phyloP scores from a whole-genome alignment of 2,888 invertebrate genomes.

The Caenorhabditis panamensis region DNA sequence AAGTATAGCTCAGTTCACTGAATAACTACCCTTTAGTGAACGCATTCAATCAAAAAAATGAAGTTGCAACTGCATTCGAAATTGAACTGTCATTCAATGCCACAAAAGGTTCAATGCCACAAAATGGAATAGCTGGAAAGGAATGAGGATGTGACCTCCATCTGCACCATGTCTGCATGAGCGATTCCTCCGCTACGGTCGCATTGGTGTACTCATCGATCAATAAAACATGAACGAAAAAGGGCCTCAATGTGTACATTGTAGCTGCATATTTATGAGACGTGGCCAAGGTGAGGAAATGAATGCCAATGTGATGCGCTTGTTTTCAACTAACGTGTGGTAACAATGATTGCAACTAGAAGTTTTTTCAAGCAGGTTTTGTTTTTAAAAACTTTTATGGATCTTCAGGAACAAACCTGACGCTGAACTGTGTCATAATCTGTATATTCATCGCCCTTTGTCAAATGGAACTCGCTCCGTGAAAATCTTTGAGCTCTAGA shows the following conservation, averaged over 20 bases:
- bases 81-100: background rate
- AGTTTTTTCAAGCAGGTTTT: background rate
- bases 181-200: background rate
- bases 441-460: constrained; percentile 42
- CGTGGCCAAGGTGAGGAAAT: constrained; percentile 16
- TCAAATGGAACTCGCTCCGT: constrained; percentile 45
- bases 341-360: background rate
- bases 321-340: too few relatives aligned
- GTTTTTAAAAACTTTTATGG: too few relatives aligned
- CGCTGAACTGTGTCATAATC: constrained; percentile 54
- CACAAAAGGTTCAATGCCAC: background rate
- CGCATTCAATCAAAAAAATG: too few relatives aligned
- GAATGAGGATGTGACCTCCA: background rate
- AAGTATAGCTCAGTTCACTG: too few relatives aligned
- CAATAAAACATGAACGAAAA: constrained; percentile 18
- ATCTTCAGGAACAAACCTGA: constrained; percentile 18
- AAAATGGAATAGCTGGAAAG: constrained; percentile 2
- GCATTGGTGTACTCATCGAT: constrained; percentile 37
- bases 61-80: too few relatives aligned
- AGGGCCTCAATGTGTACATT: constrained; percentile 3
- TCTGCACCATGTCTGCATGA: background rate
- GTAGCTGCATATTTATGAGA: background rate
- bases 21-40: too few relatives aligned
- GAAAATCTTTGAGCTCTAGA: constrained; percentile 48
- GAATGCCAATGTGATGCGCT: background rate